These are phyloP conservation scores for Euthynnus affinis DNA, from an alignment of 2,797 vertebrate genomes.

Conservation along the genomic window DNA sequence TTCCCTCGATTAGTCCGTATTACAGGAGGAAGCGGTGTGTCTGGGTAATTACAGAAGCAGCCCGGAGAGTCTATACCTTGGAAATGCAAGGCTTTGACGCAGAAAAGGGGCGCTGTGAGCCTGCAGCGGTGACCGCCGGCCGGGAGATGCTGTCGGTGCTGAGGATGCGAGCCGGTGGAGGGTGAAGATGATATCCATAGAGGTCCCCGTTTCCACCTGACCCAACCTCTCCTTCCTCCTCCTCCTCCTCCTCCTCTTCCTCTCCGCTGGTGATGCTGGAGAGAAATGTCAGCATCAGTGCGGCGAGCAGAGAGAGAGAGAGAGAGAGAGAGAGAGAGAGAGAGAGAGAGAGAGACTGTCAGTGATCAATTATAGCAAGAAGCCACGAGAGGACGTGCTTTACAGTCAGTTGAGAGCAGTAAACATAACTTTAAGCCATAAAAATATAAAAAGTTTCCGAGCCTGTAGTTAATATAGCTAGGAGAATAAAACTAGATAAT, in stretches of 20 bases:
- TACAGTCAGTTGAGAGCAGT: neutral
- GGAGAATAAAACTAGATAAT: no score
- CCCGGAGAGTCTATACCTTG: slow-evolving; percentile 18
- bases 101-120: slow-evolving; percentile 33
- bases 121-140: slow-evolving; percentile 60
- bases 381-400: slow-evolving; percentile 39
- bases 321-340: neutral
- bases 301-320: slow-evolving; percentile 54
- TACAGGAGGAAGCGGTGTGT: slow-evolving; percentile 35
- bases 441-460: no score
- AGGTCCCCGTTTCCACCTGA: slow-evolving; percentile 80
- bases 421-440: neutral
- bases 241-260: slow-evolving; percentile 65
- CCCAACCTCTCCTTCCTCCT: slow-evolving; percentile 75
- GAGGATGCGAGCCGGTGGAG: slow-evolving; percentile 66
- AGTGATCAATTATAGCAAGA: neutral
- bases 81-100: slow-evolving; percentile 39
- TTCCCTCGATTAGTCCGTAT: slow-evolving; percentile 44
- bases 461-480: no score
- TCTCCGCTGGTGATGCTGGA: slow-evolving; percentile 78
- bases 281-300: slow-evolving; percentile 82
- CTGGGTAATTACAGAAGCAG: slow-evolving; percentile 35
- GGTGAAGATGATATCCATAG: slow-evolving; percentile 73
- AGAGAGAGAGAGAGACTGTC: neutral
- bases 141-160: slow-evolving; percentile 63